Base-by-base conservation (phyloP, 2,797 vertebrate genomes). In the Gastrophryne carolinensis region DNA sequence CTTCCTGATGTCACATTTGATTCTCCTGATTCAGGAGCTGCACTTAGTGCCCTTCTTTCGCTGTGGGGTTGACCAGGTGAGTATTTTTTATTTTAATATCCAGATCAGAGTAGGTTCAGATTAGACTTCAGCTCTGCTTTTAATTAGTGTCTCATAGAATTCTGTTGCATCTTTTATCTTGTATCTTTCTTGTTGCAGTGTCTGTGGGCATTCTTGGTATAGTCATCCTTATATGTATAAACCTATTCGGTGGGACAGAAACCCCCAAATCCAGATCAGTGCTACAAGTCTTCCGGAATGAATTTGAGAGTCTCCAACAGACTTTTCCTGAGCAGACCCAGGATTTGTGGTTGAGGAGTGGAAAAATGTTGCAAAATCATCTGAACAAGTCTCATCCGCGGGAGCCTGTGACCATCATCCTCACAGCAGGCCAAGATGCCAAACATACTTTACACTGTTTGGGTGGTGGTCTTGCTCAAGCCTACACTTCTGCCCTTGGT, bases 351-450 rank as follows among this genome's bases (percentile, higher is more conserved):
- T 84, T 60, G 3, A 89, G 91, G 0, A 92, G 87, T 32, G 83
- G 71, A 39, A 93, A 90, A 79, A 88, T 95, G 72, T 85, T 98
- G 63, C 86, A 88, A 82, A 94, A 81, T 61, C 96, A 98, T 84
- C 92, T 98, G 57, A 85, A 86, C n/a, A 57, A 80, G 0, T 86
- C 87, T 0, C 70, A 80, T 1, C 94, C 89, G 54, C 86, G 85
- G 0, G 92, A 96, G 81, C 96, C 96, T 0, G 94, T 94, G 81
- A 96, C 90, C 76, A 1, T 98, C 81, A 94, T 96, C 57, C 81
- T 99, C 1, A 86, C 93, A 0, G 93, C 94, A 0, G 95, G 94
- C 2, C 86, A 2, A 1, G 15, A 71, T 1, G 95, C 84, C 0
- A 82, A 92, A 80, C 81, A 7, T 72, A 98, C 96, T 0, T 85